Percentiles rank a stretch among this genome's conserved stretches.
Evolutionary conservation across 2,888 invertebrate genomes (phyloP).

Genomic region (Tolmerus cingulatus): DNA sequence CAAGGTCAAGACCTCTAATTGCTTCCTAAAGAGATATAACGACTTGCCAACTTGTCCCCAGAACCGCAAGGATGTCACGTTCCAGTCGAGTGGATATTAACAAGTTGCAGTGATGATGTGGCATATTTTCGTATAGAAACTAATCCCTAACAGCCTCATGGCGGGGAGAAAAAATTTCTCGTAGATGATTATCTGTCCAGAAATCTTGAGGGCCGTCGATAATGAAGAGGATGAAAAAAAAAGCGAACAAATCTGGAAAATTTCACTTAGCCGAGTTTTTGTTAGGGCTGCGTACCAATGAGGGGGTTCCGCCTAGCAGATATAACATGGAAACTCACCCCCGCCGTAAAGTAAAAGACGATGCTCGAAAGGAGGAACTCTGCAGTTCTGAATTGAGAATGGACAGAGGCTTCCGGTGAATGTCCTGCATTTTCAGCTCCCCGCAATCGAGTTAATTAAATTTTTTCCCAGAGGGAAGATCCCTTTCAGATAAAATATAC

Average conservation of each 20-base stretch:
- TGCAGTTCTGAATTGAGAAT: not conserved
- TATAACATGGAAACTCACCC: not conserved
- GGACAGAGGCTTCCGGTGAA: not conserved
- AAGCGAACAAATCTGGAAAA: not conserved
- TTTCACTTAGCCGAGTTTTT: not conserved
- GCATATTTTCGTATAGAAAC: not conserved
- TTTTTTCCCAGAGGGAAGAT: not conserved
- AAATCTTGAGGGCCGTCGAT: not conserved
- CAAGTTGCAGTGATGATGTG: constrained; percentile 17
- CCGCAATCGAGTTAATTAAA: not conserved
- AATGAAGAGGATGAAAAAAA: not conserved
- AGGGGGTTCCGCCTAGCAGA: not conserved
- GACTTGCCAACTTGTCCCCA: not conserved
- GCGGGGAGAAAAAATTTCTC: not conserved
- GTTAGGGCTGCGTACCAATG: not conserved
- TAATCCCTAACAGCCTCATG: not conserved
- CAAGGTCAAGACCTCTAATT: not conserved
- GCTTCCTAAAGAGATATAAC: constrained; percentile 5
- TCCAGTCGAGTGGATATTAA: not conserved
- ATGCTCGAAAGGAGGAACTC: not conserved
- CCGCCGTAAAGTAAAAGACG: not conserved
- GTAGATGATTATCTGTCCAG: not conserved
- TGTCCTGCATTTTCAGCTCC: not conserved
- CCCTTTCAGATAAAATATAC: not conserved
- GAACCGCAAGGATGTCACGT: not conserved